Evolutionary conservation across 2,797 vertebrate species (phyloP).

Genomic region (Echiichthys vipera): DNA sequence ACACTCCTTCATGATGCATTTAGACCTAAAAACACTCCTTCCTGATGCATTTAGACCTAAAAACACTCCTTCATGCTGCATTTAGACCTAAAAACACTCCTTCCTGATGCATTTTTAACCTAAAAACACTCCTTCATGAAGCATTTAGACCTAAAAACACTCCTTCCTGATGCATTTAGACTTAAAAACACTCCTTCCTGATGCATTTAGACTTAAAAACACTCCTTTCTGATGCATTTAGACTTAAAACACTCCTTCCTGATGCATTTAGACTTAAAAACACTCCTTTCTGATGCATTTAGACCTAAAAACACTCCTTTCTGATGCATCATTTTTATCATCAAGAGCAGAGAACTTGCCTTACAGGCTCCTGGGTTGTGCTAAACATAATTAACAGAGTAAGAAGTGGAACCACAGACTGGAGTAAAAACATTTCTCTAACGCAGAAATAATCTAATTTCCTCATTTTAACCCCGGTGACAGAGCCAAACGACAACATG

Average conservation of each 20-base stretch:
- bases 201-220: no score
- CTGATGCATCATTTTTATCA: no score
- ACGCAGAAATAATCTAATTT: background rate
- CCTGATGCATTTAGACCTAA: background rate
- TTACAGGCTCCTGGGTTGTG: no score
- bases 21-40: no score
- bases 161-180: no score
- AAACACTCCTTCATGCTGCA: background rate
- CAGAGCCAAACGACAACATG: background rate
- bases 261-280: background rate
- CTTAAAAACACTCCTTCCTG: no score
- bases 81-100: background rate
- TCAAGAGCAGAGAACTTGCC: background rate
- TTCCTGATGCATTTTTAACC: background rate
- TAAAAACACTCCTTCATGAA: background rate
- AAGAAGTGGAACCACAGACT: background rate
- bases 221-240: background rate
- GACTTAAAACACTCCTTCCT: background rate
- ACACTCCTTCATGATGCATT: no score
- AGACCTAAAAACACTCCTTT: no score
- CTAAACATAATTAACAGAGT: background rate
- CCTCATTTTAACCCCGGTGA: background rate
- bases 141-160: no score
- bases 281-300: no score
- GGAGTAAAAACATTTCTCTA: background rate